Evolutionary conservation across 2,888 invertebrate species (phyloP).

Genomic region (Cremastinae sp.): DNA sequence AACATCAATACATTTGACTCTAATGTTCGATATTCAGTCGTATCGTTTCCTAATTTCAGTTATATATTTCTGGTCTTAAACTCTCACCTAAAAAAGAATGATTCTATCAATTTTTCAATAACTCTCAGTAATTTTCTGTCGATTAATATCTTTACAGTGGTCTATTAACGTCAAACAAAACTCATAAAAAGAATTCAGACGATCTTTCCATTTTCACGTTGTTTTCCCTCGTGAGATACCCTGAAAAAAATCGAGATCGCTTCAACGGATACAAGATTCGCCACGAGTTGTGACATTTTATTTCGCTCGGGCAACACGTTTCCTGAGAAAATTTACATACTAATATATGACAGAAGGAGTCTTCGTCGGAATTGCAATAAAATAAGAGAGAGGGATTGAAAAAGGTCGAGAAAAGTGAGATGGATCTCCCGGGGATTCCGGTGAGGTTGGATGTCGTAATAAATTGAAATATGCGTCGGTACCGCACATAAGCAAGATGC

Average conservation of each 20-base stretch:
- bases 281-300: slow-evolving; percentile 23
- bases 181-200: background rate
- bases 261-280: slow-evolving; percentile 1
- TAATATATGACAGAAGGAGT: slow-evolving; percentile 41
- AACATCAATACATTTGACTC: too few species aligned
- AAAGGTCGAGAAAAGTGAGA: slow-evolving; percentile 23
- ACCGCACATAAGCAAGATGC: slow-evolving; percentile 32
- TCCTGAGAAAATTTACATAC: slow-evolving; percentile 35
- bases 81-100: too few species aligned
- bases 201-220: background rate
- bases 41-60: too few species aligned
- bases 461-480: slow-evolving; percentile 75
- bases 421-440: slow-evolving; percentile 39
- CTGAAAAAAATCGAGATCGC: background rate
- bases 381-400: background rate
- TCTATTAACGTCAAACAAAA: too few species aligned
- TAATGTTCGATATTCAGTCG: too few species aligned
- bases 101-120: too few species aligned
- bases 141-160: too few species aligned
- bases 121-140: too few species aligned
- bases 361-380: slow-evolving; percentile 36
- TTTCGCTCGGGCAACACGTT: slow-evolving; percentile 26
- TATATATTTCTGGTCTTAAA: too few species aligned
- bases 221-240: background rate
- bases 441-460: slow-evolving; percentile 65